Evolutionary conservation across 1,140 invertebrate species (phyloP), one percentile per base, ranked within the genome.

Genomic region (Saccostrea cuccullata): DNA sequence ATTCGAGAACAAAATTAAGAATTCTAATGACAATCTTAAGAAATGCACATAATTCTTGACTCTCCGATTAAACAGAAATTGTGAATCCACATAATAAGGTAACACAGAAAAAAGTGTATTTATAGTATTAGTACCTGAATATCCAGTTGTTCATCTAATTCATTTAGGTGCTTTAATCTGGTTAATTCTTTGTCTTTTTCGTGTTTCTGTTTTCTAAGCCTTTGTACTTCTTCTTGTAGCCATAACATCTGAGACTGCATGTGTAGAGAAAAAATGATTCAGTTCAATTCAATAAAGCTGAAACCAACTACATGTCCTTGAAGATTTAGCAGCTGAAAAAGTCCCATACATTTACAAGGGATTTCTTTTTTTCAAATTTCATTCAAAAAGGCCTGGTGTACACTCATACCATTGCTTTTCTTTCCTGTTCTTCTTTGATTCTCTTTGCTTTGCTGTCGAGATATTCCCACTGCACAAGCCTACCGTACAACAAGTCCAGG

Each of bases 381-480:
- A 20, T 47, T 47, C 1, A 47, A 47, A 47, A 47, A 47, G 47
- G 47, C 0, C 58, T 60, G 1, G 17, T 64, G 17, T 20, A 84
- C 11, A 84, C 23, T 58, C 87, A 84, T 85, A 93, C 93, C 93
- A 93, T 93, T 47, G 91, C 92, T 70, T 92, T 86, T 85, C 92
- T 92, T 87, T 94, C 93, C 83, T 93, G 92, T 67, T 91, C 90
- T 82, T 92, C 89, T 47, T 91, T 87, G 13, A 84, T 82, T 86
- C 88, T 91, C 47, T 87, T 89, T 13, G 91, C 88, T 77, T 91
- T 91, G 17, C 90, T 82, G 55, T 90, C 89, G 12, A 93, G 90
- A 85, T 90, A 93, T 17, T 91, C 55, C 91, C 91, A 93, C 90
- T 93, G 93, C 17, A 92, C 83, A 86, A 92, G 91, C 30, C 91